Percentiles rank a stretch among this genome's conserved stretches.
Conservation (phyloP, 1,140 invertebrate genomes). For the Orius laevigatus region DNA sequence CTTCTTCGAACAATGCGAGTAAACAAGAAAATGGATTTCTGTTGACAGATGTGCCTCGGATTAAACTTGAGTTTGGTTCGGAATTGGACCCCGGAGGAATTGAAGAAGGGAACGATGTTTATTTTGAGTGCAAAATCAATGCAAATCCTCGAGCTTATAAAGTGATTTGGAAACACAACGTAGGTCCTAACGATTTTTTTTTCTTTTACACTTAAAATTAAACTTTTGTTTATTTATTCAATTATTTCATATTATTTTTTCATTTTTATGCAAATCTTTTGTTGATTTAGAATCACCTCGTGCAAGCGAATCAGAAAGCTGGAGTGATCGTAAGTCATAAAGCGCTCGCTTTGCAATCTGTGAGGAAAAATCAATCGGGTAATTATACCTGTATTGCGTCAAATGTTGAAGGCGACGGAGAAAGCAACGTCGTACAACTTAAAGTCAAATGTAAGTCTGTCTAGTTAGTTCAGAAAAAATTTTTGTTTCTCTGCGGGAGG, state of each 20-base stretch:
- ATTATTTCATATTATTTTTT: not conserved
- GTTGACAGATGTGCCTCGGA: slow-evolving; percentile 52
- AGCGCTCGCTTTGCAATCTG: slow-evolving; percentile 54
- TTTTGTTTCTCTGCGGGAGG: not conserved
- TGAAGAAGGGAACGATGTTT: slow-evolving; percentile 77
- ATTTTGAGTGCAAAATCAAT: slow-evolving; percentile 73
- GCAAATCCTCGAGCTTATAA: slow-evolving; percentile 74
- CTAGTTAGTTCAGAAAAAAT: too few species aligned
- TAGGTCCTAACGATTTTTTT: slow-evolving; percentile 35
- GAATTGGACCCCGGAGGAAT: slow-evolving; percentile 75
- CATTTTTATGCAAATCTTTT: not conserved
- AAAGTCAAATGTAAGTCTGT: slow-evolving; percentile 76
- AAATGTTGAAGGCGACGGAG: slow-evolving; percentile 74
- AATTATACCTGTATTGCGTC: slow-evolving; percentile 74
- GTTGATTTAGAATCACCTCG: slow-evolving; percentile 46
- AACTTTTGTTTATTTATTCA: not conserved
- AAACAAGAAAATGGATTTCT: not conserved
- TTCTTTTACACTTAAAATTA: not conserved
- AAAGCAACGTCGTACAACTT: slow-evolving; percentile 58
- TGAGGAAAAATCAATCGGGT: slow-evolving; percentile 61
- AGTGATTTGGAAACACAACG: slow-evolving; percentile 82
- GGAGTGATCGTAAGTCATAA: slow-evolving; percentile 71
- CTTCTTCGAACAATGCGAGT: slow-evolving; percentile 3
- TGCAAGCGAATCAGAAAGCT: slow-evolving; percentile 61
- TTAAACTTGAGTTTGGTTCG: slow-evolving; percentile 56